Base-by-base conservation (phyloP, 37 sponge, comb jelly and placozoan species). In the Sycon ciliatum region DNA sequence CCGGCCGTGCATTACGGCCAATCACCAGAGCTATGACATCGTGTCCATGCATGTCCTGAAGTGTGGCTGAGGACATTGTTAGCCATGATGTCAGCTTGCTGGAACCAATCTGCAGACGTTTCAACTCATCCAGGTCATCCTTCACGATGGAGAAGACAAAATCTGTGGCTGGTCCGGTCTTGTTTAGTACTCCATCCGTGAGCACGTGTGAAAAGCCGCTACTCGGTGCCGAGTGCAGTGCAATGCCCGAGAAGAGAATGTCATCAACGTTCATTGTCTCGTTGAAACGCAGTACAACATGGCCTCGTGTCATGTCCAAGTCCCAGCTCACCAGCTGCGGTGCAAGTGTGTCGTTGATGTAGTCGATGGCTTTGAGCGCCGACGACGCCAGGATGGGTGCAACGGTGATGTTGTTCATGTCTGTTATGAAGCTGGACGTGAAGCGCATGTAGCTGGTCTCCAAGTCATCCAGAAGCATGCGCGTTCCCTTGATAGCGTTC, bases 191-290 rank as follows among this genome's bases (percentile, higher is more conserved):
- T 0, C 93, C 93, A 37, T 71, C 76, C 9, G 78, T 87, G 23
- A 92, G 69, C 75, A 75, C 82, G 75, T 85, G 84, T 0, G 46
- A 61, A 6, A 36, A 9, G 13, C 74, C 62, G 2, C 84, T 86
- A 74, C 85, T 82, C 36, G 83, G 61, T 0, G 71, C 67, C 56
- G 42, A 75, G 71, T 92, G 93, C 18, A 92, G 77, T 11, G 79
- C 75, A 23, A 92, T 81, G 3, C 83, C 73, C 7, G 74, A 74
- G 79, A 80, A 92, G 79, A 80, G 81, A 5, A 84, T 40, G 13
- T 80, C 74, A 1, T 78, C 81, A 0, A 85, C 88, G 67, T 92
- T 86, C 29, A 92, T 80, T 18, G 88, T 88, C 67, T 92, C 93
- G 11, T 85, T 83, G 35, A 92, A 92, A 33, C 61, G 68, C 16